phyloP scores from a whole-genome alignment of 2,113 vertebrate genomes.

The Rhabdornis inornatus region DNA sequence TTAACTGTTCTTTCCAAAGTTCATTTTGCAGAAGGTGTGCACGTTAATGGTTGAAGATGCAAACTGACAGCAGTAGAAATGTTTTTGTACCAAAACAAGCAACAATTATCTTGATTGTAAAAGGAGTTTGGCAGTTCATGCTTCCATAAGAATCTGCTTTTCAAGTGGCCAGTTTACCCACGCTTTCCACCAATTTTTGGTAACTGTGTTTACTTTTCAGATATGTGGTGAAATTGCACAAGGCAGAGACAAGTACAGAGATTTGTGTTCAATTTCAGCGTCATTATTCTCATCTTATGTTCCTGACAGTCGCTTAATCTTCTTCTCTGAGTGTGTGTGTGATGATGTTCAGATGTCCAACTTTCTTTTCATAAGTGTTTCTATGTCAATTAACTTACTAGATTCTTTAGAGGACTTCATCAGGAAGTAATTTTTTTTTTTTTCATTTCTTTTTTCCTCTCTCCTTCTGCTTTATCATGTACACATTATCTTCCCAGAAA shows the following conservation, averaged over 20 bases:
- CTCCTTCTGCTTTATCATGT: background rate
- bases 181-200: background rate
- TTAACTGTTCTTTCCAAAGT: background rate
- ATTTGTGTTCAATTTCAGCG: background rate
- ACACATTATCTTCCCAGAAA: background rate
- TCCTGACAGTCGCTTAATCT: background rate
- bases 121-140: background rate
- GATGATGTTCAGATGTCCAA: background rate
- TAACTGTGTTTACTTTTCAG: background rate
- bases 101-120: background rate
- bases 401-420: background rate
- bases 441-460: accelerated
- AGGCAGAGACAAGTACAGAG: background rate
- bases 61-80: background rate
- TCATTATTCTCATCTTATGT: background rate
- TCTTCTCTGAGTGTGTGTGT: background rate
- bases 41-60: background rate
- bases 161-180: background rate
- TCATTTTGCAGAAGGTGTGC: background rate
- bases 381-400: background rate
- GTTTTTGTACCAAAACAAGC: background rate
- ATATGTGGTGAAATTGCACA: background rate
- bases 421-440: background rate
- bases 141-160: background rate
- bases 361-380: background rate